phyloP scores from a whole-genome alignment of 2,113 vertebrate species.

The Zosterops hypoxanthus region DNA sequence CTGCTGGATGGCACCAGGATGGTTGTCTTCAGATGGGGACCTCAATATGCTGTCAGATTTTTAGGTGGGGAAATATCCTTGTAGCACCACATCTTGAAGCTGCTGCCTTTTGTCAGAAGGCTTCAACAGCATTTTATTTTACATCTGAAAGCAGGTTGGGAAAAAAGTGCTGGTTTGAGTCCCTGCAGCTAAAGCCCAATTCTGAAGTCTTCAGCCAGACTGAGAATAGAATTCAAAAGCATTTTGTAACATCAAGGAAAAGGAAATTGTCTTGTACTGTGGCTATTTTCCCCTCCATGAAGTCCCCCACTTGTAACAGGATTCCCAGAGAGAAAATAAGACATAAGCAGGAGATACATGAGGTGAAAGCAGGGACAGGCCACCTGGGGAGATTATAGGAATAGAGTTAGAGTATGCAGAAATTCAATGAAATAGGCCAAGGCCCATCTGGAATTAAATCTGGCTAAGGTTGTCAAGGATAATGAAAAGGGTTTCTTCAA shows the following conservation, averaged over 20 bases:
- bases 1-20: neutral
- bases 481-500: neutral
- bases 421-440: neutral
- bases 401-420: neutral
- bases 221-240: neutral
- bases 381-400: neutral
- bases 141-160: rapidly evolving
- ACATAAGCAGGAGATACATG: neutral
- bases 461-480: neutral
- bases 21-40: neutral
- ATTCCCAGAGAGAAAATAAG: neutral
- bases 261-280: neutral
- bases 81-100: rapidly evolving
- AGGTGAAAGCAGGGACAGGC: neutral
- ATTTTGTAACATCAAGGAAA: neutral
- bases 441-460: neutral
- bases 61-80: neutral
- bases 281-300: neutral
- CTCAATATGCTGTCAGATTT: neutral
- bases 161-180: neutral
- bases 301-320: neutral
- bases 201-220: neutral
- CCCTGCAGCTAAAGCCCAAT: neutral
- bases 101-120: neutral
- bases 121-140: neutral